Base-by-base conservation (phyloP, 2,888 invertebrate genomes). In the Schrankia costaestrigalis region DNA sequence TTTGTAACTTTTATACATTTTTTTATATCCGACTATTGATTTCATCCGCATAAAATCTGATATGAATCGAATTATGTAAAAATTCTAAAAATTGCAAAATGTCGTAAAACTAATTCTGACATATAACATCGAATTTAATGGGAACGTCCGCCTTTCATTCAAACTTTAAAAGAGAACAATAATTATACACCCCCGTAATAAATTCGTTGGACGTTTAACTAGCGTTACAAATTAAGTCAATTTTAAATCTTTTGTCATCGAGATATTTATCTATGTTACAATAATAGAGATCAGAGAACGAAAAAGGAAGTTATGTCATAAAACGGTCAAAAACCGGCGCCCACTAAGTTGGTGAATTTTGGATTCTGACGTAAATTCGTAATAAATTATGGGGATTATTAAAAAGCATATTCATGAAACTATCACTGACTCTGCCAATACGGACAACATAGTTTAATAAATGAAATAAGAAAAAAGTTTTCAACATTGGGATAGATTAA, bases 241-340 rank as follows among this genome's bases (percentile, higher is more conserved):
- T 56, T 54, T 47, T 48, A 50, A 50, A 46, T 40, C 49, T 49
- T 52, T 57, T 58, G 58, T 59, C 40, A 48, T 44, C 46, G 35
- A 28, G 36, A 50, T 55, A 50, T 39, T 43, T 56, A 61, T 60
- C 60, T 56, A 50, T 36, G 50, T 32, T 26, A 61, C 53, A 61
- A 60, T 56, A 56, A 42, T 35, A 32, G 38, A 41, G 45, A 39
- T 47, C 53, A 32, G 38, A 41, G 45, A 39, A 48, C 53, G 40
- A 34, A 51, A 72, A 70, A 53, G 64, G 66, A 61, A 56, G 49
- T 45, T 38, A 59, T 49, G 33, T 51, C 56, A 67, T 70, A 67
- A 71, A 71, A 55, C 58, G 60, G 61, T 41, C 63, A 58, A 53
- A 61, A 54, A 54, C 58, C 53, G 33, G 24, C 63, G 49, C 66